Evolutionary conservation across 2,888 invertebrate species (phyloP), one percentile per base, ranked within the genome.

Genomic region (Yponomeuta malinellus): DNA sequence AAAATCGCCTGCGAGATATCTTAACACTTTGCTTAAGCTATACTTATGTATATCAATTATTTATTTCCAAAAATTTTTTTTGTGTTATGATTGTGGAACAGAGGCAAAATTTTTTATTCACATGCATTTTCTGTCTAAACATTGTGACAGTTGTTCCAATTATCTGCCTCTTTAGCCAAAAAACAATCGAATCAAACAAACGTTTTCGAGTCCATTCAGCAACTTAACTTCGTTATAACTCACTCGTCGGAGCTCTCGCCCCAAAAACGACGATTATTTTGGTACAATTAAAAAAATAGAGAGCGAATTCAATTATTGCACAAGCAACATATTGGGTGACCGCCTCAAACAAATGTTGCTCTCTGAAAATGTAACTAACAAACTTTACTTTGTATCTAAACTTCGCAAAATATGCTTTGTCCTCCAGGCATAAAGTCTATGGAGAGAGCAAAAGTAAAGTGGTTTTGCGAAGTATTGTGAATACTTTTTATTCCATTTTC

Each of bases 261-360:
- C 71, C 70, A 43, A 72, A 72, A 71, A 68, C 77, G 82, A 69
- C 77, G 82, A 86, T 84, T 59, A 59, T 59, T 59, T 85, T 83
- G 81, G 74, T 31, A 81, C 88, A 90, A 90, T 90, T 89, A 90
- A 88, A 88, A 71, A 69, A 71, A 69, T 63, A 84, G 78, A 85
- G 83, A 88, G 87, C 87, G 63, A 88, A 89, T 84, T 86, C 84
- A 85, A 87, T 88, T 88, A 81, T 81, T 84, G 82, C 83, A 79
- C 78, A 77, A 78, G 79, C 81, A 86, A 85, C 89, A 89, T 89
- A 88, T 88, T 89, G 87, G 83, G 86, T 81, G 84, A 83, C 88
- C 91, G 91, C 91, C 90, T 89, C 84, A 85, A 83, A 88, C 91
- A 90, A 91, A 90, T 91, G 91, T 86, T 84, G 83, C 83, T 81